Evolutionary conservation across 2,888 invertebrate species (phyloP).

Genomic region (Antheraea assamensis): DNA sequence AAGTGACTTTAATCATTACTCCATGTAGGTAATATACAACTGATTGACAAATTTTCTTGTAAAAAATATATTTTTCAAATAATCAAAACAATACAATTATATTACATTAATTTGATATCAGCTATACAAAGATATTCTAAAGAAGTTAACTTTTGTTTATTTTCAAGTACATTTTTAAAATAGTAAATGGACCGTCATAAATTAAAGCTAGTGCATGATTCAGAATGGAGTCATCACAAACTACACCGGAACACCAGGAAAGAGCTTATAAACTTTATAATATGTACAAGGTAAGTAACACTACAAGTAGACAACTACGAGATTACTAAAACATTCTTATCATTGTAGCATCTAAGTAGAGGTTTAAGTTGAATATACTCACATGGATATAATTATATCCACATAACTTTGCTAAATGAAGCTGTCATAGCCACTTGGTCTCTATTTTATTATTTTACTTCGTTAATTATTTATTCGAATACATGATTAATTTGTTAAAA

Average conservation of each 20-base stretch:
- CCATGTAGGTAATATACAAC: not conserved
- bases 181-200: slow-evolving; percentile 65
- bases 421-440: not conserved
- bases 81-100: not conserved
- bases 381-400: not conserved
- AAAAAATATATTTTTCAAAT: not conserved
- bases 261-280: slow-evolving; percentile 71
- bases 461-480: too few species aligned
- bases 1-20: not conserved
- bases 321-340: not conserved
- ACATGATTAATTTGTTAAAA: too few species aligned
- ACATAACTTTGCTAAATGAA: not conserved
- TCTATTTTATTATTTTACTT: not conserved
- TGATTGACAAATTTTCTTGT: not conserved
- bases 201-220: slow-evolving; percentile 51
- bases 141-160: not conserved
- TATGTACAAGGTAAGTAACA: slow-evolving; percentile 71
- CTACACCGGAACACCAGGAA: slow-evolving; percentile 63
- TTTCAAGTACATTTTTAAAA: slow-evolving; percentile 23
- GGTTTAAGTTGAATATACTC: not conserved
- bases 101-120: not conserved
- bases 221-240: slow-evolving; percentile 68
- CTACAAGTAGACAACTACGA: not conserved
- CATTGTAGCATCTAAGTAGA: not conserved
- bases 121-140: not conserved